phyloP scores from a whole-genome alignment of 2,797 vertebrate genomes.

The Selene dorsalis region DNA sequence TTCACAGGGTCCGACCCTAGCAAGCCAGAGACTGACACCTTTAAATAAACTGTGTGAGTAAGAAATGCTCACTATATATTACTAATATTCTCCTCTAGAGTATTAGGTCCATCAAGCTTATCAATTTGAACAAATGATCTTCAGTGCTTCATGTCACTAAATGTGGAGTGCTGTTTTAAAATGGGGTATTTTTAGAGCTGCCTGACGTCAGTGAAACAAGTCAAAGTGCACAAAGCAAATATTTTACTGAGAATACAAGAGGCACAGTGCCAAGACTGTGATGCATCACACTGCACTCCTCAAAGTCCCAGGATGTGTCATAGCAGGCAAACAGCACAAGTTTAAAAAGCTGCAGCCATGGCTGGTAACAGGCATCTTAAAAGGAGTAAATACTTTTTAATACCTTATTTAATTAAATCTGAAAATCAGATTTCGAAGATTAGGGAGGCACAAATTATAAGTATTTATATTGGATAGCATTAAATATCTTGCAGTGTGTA shows the following conservation, averaged over 20 bases:
- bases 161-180: background rate
- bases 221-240: slow-evolving; percentile 55
- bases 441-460: background rate
- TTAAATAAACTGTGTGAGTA: slow-evolving; percentile 28
- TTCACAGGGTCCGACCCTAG: slow-evolving; percentile 40
- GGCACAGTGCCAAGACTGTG: slow-evolving; percentile 36
- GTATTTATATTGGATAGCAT: background rate
- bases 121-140: slow-evolving; percentile 18
- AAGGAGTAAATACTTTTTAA: background rate
- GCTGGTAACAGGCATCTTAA: background rate
- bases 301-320: slow-evolving; percentile 37
- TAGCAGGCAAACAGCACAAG: background rate
- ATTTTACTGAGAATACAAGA: slow-evolving; percentile 42
- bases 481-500: background rate
- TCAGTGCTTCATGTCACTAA: slow-evolving; percentile 1
- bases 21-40: slow-evolving; percentile 57
- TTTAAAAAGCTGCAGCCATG: background rate
- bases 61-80: slow-evolving; percentile 1
- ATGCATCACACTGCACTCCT: slow-evolving; percentile 40
- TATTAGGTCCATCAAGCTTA: slow-evolving; percentile 5
- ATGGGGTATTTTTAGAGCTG: slow-evolving; percentile 49
- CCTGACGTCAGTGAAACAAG: slow-evolving; percentile 35
- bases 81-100: background rate
- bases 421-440: background rate
- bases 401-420: background rate